Conservation (phyloP, 2,113 vertebrate genomes). For the Bungarus multicinctus region DNA sequence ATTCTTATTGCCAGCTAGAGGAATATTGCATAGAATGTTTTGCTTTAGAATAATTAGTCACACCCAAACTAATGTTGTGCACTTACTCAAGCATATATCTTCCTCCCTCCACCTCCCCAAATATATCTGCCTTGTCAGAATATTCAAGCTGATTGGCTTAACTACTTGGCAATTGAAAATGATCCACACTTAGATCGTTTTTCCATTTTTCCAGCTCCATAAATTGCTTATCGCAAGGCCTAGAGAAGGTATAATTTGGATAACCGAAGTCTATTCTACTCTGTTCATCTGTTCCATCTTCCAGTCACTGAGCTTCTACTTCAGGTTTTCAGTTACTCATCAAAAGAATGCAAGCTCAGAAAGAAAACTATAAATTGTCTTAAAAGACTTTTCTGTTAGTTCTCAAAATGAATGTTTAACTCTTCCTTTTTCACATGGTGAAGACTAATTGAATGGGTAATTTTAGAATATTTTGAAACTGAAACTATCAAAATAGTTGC, state of each 20-base stretch:
- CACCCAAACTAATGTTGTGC: neutral
- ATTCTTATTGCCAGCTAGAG: neutral
- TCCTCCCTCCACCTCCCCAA: too few relatives aligned
- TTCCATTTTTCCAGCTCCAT: slow-evolving; percentile 11
- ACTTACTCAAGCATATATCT: neutral
- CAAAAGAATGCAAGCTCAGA: slow-evolving; percentile 51
- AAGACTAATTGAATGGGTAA: slow-evolving; percentile 46
- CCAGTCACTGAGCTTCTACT: slow-evolving; percentile 5
- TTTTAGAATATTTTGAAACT: slow-evolving; percentile 62
- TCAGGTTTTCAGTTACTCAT: slow-evolving; percentile 25
- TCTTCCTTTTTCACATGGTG: slow-evolving; percentile 52
- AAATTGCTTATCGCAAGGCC: neutral
- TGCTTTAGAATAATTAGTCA: neutral
- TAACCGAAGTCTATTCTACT: neutral
- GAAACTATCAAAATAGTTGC: neutral
- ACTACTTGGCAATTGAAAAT: neutral
- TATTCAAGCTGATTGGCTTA: neutral
- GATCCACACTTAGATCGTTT: neutral
- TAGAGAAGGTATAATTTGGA: slow-evolving; percentile 25
- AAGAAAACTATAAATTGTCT: slow-evolving; percentile 44
- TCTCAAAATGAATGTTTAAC: slow-evolving; percentile 54
- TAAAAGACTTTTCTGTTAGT: slow-evolving; percentile 45
- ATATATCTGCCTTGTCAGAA: neutral
- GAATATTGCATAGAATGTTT: neutral
- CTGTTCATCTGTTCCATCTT: neutral